Evolutionary conservation across 2,888 invertebrate species (phyloP).

Genomic region (Drosophila austrosaltans): DNA sequence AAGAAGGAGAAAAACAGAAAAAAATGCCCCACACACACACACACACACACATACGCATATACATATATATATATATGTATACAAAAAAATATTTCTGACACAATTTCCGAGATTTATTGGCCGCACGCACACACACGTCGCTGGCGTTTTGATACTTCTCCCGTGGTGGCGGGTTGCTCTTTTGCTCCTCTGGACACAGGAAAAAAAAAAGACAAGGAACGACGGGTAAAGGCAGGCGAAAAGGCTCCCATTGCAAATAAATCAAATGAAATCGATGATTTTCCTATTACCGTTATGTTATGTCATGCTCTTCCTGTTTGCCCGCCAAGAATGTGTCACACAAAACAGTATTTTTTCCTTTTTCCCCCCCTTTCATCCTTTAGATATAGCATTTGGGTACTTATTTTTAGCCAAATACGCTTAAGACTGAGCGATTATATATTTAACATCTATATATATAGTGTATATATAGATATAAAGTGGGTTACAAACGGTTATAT

Average conservation of each 20-base stretch:
- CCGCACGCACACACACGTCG: constrained; percentile 46
- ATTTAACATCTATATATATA: not conserved
- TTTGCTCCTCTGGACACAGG: constrained; percentile 15
- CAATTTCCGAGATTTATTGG: constrained; percentile 77
- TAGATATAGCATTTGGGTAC: not conserved
- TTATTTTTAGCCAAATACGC: constrained; percentile 17
- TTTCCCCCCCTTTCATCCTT: not conserved
- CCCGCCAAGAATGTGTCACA: constrained; percentile 21
- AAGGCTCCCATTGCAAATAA: constrained; percentile 55
- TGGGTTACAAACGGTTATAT: too few relatives aligned
- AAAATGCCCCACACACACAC: constrained; percentile 20
- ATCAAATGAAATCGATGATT: constrained; percentile 78
- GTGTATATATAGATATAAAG: too few relatives aligned
- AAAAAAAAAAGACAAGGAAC: constrained; percentile 16
- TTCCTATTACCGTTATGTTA: constrained; percentile 78
- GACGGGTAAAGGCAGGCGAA: not conserved
- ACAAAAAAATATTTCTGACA: constrained; percentile 61
- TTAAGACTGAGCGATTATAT: constrained; percentile 37
- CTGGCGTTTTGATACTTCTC: constrained; percentile 16
- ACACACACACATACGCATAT: constrained; percentile 58
- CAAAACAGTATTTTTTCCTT: not conserved
- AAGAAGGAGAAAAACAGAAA: not conserved
- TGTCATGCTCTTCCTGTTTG: constrained; percentile 70
- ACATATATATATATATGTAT: not conserved
- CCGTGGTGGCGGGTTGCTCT: constrained; percentile 39